These are phyloP conservation scores for Leptopilina drosophilae DNA, from an alignment of 2,888 invertebrate species.

Conservation along the genomic window DNA sequence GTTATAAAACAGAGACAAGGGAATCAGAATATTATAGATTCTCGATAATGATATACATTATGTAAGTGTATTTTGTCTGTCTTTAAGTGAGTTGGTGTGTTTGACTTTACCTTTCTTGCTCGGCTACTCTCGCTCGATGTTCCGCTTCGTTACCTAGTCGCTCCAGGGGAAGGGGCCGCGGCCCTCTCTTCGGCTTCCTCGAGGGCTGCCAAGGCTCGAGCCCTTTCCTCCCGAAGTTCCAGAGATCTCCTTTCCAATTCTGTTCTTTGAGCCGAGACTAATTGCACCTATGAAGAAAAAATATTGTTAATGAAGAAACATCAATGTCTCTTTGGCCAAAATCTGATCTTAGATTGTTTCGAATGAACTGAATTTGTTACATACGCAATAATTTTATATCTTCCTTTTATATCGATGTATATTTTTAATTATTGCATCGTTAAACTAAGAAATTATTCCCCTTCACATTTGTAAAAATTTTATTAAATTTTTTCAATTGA, in stretches of 20 bases:
- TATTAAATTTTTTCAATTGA: no score
- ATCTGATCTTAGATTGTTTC: no score
- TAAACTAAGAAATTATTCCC: no score
- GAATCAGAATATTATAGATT: neutral
- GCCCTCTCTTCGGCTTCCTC: slow-evolving; percentile 95
- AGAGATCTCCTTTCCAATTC: slow-evolving; percentile 91
- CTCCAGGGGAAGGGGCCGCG: slow-evolving; percentile 89
- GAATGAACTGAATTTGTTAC: no score
- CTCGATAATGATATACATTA: neutral
- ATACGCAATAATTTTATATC: no score
- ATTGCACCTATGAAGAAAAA: slow-evolving; percentile 80
- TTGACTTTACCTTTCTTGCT: slow-evolving; percentile 78
- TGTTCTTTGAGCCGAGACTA: slow-evolving; percentile 88
- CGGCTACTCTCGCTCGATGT: slow-evolving; percentile 72
- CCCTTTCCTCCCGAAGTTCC: slow-evolving; percentile 87
- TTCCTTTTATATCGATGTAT: no score
- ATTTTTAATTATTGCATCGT: no score
- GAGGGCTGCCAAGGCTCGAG: slow-evolving; percentile 86
- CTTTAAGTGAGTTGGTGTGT: no score
- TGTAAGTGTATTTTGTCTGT: neutral
- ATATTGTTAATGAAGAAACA: neutral
- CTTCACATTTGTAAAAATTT: no score
- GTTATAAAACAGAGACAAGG: neutral
- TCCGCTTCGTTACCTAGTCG: slow-evolving; percentile 80
- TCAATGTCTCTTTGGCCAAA: neutral